A percentile compares a stretch with the other conserved stretches of the same genome.
These are phyloP conservation scores for Ctenomys sociabilis DNA, from an alignment of 2,113 vertebrate genomes.

Conservation along the genomic window DNA sequence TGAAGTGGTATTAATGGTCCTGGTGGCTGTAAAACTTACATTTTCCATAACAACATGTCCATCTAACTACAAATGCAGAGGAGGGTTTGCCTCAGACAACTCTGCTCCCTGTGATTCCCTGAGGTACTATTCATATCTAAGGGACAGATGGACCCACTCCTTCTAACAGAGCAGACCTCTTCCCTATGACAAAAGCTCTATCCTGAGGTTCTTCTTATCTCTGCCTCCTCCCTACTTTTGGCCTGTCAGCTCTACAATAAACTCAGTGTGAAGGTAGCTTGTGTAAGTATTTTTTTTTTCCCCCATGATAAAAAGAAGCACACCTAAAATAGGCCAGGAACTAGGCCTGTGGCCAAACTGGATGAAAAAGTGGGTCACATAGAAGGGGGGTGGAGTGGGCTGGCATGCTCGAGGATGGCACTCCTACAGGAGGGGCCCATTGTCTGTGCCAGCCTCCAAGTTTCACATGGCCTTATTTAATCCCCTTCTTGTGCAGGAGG, in stretches of 20 bases:
- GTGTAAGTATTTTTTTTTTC: conserved; percentile 2
- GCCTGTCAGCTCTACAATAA: conserved; percentile 30
- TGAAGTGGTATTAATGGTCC: neutral
- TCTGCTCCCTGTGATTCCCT: fast-evolving
- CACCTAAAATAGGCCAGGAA: conserved; percentile 76
- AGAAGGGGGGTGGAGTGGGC: neutral
- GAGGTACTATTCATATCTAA: neutral
- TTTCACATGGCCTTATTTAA: fast-evolving
- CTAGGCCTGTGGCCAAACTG: conserved; percentile 70
- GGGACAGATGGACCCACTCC: neutral
- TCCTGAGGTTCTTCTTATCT: neutral
- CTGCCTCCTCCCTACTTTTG: neutral
- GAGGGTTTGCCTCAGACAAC: neutral
- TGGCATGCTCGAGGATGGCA: neutral
- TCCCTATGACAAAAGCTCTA: neutral
- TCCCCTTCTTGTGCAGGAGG: fast-evolving
- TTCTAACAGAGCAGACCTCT: neutral
- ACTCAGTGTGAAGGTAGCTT: conserved; percentile 64
- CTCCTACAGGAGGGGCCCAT: neutral
- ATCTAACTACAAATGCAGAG: neutral
- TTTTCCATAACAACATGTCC: neutral
- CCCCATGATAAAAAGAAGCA: conserved; percentile 57
- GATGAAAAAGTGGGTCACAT: conserved; percentile 74
- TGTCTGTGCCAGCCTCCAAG: neutral
- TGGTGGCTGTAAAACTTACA: neutral